Evolutionary conservation across 2,113 vertebrate genomes (phyloP).

Genomic region (Monopterus albus): DNA sequence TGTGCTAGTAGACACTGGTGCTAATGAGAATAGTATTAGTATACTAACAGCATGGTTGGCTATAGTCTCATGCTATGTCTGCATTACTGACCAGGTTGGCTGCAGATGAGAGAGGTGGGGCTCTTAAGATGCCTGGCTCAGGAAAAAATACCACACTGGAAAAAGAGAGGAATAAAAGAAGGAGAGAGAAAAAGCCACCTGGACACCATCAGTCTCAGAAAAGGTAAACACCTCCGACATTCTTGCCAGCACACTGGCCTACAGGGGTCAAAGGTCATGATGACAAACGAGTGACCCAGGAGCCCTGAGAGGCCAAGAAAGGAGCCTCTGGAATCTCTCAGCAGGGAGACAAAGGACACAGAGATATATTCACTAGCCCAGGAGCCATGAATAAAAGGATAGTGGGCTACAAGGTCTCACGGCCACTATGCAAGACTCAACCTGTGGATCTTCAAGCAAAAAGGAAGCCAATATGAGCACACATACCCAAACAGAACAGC

Average conservation of each 20-base stretch:
- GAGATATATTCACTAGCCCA: slow-evolving; percentile 79
- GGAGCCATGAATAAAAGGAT: slow-evolving; percentile 25
- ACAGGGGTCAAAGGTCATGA: slow-evolving; percentile 94
- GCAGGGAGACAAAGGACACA: slow-evolving; percentile 80
- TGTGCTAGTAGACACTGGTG: neutral
- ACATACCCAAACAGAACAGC: slow-evolving; percentile 6
- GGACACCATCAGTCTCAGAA: slow-evolving; percentile 96
- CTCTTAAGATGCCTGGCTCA: slow-evolving; percentile 41
- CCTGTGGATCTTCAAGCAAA: slow-evolving; percentile 26
- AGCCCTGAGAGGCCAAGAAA: slow-evolving; percentile 86
- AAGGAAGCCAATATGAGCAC: slow-evolving; percentile 18
- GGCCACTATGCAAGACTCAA: slow-evolving; percentile 32
- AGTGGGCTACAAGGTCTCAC: slow-evolving; percentile 6
- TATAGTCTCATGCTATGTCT: neutral
- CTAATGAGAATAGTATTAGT: slow-evolving; percentile 1
- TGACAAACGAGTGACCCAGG: slow-evolving; percentile 92
- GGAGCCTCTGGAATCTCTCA: slow-evolving; percentile 97
- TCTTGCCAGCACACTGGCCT: slow-evolving; percentile 92
- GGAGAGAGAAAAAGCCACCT: slow-evolving; percentile 85
- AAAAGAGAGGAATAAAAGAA: slow-evolving; percentile 32
- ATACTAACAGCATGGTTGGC: neutral
- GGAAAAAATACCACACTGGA: slow-evolving; percentile 65
- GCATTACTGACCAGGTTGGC: slow-evolving; percentile 46
- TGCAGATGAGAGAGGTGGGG: slow-evolving; percentile 24
- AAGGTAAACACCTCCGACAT: slow-evolving; percentile 98